Percentiles rank a stretch among this genome's conserved stretches.
phyloP scores from a whole-genome alignment of 2,797 vertebrate genomes.

The Enteromius radiatus region DNA sequence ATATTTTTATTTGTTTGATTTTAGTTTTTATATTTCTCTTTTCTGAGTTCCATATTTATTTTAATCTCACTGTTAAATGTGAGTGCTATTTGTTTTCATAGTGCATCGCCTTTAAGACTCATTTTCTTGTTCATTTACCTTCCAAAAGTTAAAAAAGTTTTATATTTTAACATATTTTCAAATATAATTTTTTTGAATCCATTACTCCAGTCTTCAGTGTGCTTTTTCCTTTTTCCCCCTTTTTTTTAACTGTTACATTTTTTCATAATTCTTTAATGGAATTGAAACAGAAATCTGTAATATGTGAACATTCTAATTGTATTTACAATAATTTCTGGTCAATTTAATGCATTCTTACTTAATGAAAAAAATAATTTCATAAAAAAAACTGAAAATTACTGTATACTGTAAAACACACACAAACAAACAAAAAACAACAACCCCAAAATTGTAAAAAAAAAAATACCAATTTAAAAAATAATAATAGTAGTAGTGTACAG shows the following conservation, averaged over 20 bases:
- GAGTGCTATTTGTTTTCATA: not conserved
- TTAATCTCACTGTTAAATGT: not conserved
- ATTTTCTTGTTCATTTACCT: no score
- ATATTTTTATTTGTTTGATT: not conserved
- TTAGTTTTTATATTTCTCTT: not conserved
- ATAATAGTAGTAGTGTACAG: not conserved
- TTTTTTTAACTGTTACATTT: not conserved
- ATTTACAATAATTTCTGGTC: no score
- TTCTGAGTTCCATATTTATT: not conserved
- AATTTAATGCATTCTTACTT: no score
- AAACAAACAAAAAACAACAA: not conserved
- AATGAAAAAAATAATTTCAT: no score
- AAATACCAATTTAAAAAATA: not conserved
- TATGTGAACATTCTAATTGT: not conserved
- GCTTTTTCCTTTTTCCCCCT: no score
- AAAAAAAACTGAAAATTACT: no score
- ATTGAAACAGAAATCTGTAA: not conserved
- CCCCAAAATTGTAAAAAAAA: not conserved
- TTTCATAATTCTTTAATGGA: not conserved
- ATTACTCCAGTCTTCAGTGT: not conserved
- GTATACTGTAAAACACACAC: no score
- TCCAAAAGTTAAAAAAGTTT: not conserved
- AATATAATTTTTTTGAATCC: not conserved
- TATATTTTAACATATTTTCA: not conserved
- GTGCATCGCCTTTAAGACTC: no score